Evolutionary conservation across 1,140 invertebrate species (phyloP).

Genomic region (Diorhabda elongata): DNA sequence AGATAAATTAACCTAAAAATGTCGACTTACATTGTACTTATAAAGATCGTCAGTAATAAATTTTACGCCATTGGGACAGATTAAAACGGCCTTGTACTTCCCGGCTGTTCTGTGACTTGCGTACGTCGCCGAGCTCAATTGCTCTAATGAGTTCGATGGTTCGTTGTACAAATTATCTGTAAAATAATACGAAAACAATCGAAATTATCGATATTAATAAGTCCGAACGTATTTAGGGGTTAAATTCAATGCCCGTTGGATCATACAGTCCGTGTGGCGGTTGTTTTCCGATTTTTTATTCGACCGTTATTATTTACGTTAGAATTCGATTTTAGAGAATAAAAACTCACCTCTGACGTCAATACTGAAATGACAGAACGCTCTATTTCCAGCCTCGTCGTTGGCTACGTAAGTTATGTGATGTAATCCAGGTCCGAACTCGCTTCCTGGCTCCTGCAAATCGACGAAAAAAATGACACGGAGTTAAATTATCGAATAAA

Average conservation of each 20-base stretch:
- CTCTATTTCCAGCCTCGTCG: slow-evolving; percentile 58
- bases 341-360: slow-evolving; percentile 52
- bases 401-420: slow-evolving; percentile 61
- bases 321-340: no score
- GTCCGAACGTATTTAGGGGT: no score
- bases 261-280: no score
- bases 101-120: slow-evolving; percentile 10
- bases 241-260: no score
- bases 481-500: no score
- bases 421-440: slow-evolving; percentile 57
- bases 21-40: slow-evolving; percentile 28
- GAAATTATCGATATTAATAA: no score
- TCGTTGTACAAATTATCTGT: slow-evolving; percentile 22
- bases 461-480: background rate
- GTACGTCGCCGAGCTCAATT: slow-evolving; percentile 10
- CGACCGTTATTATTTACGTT: no score
- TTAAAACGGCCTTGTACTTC: slow-evolving; percentile 36
- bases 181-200: slow-evolving; percentile 15
- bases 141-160: slow-evolving; percentile 18
- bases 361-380: slow-evolving; percentile 60
- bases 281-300: no score
- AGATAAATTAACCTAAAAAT: no score
- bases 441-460: slow-evolving; percentile 55
- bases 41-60: slow-evolving; percentile 33
- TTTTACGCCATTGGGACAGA: slow-evolving; percentile 40